These are phyloP conservation scores for Clivina fossor DNA, from an alignment of 2,888 invertebrate species.

Conservation along the genomic window DNA sequence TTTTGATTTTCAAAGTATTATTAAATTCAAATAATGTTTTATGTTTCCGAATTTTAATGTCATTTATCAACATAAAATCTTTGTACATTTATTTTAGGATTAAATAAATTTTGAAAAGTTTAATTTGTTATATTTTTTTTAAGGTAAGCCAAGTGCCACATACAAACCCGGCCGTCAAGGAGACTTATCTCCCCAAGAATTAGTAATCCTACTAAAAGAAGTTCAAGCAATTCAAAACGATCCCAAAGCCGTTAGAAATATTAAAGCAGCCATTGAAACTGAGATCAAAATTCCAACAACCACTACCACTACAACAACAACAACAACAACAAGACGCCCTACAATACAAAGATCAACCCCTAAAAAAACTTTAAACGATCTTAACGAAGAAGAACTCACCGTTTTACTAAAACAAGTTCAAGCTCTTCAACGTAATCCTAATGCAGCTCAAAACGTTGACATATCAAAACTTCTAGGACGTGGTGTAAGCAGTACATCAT, in stretches of 20 bases:
- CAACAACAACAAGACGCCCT: conserved; percentile 22
- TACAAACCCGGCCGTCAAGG: conserved; percentile 18
- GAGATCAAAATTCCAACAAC: background rate
- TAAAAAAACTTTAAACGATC: conserved; percentile 41
- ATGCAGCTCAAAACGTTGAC: conserved; percentile 45
- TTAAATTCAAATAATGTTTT: no score
- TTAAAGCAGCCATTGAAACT: conserved; percentile 17
- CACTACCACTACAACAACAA: conserved; percentile 6
- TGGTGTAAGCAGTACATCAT: background rate
- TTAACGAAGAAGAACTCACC: conserved; percentile 46
- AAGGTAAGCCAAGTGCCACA: conserved; percentile 15
- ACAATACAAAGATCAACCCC: conserved; percentile 23
- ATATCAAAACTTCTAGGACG: conserved; percentile 38
- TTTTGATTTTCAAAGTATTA: background rate
- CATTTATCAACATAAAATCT: no score
- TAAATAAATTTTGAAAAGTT: background rate
- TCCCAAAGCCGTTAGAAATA: conserved; percentile 41
- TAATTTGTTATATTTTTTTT: background rate
- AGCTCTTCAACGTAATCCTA: conserved; percentile 49
- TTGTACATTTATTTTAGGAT: no score
- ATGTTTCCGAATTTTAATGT: no score
- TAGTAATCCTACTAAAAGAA: conserved; percentile 47
- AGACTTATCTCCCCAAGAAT: conserved; percentile 40
- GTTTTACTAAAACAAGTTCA: conserved; percentile 49
- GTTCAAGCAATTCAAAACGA: conserved; percentile 49